phyloP scores from a whole-genome alignment of 2,888 invertebrate genomes.

The Caradrina clavipalpis region DNA sequence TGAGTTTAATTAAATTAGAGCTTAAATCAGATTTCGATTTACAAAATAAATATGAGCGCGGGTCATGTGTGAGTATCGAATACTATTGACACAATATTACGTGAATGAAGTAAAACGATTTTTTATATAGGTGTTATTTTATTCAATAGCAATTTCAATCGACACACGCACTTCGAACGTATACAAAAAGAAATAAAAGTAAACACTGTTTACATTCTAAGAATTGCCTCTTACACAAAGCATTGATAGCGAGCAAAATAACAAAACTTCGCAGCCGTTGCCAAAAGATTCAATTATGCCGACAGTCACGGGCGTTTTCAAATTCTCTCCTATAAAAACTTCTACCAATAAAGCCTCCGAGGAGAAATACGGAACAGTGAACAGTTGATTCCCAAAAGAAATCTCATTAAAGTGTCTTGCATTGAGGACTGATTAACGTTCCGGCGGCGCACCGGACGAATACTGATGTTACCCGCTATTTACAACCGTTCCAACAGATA shows the following conservation, averaged over 20 bases:
- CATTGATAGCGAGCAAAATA: conserved; percentile 43
- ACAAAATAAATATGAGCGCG: conserved; percentile 36
- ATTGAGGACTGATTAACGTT: conserved; percentile 82
- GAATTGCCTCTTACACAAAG: conserved; percentile 29
- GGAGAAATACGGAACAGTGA: conserved; percentile 67
- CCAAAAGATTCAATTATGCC: conserved; percentile 58
- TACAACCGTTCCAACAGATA: conserved; percentile 65
- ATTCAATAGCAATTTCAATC: conserved; percentile 16
- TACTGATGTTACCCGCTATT: conserved; percentile 72
- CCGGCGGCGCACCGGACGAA: conserved; percentile 68
- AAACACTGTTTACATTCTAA: conserved; percentile 27
- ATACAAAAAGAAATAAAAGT: conserved; percentile 21
- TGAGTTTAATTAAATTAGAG: conserved; percentile 39
- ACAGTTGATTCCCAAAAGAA: conserved; percentile 80
- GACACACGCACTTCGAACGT: neutral
- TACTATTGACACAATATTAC: conserved; percentile 24
- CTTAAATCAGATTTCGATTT: conserved; percentile 43
- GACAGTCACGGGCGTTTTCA: conserved; percentile 51
- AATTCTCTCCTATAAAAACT: conserved; percentile 61
- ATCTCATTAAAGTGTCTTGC: conserved; percentile 85
- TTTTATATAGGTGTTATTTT: conserved; percentile 15
- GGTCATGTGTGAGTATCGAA: conserved; percentile 10
- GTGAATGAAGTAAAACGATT: neutral
- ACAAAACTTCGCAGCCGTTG: conserved; percentile 28
- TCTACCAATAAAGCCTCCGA: conserved; percentile 60